Evolutionary conservation across 2,888 invertebrate species (phyloP).

Genomic region (Ophion obscuratus): DNA sequence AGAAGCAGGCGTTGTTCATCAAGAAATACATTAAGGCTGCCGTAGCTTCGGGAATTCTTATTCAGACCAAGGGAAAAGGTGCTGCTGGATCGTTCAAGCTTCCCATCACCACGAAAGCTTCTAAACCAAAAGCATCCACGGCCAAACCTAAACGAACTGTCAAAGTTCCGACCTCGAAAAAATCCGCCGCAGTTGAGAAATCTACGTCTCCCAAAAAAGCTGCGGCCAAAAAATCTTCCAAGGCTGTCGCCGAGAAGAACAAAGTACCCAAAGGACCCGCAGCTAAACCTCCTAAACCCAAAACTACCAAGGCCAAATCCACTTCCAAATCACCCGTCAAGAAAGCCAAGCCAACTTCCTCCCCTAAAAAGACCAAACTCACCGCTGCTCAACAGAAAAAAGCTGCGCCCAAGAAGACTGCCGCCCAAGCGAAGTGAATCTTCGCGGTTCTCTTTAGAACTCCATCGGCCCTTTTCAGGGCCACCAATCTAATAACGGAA

Average conservation of each 20-base stretch:
- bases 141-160: conserved; percentile 67
- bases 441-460: conserved; percentile 22
- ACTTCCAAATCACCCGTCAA: conserved; percentile 51
- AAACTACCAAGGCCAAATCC: conserved; percentile 60
- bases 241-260: conserved; percentile 19
- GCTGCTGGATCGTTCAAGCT: conserved; percentile 84
- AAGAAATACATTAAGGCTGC: conserved; percentile 86
- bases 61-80: conserved; percentile 85
- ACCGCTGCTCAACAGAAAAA: conserved; percentile 45
- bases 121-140: neutral
- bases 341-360: too few relatives aligned
- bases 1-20: conserved; percentile 86
- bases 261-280: conserved; percentile 58
- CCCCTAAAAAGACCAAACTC: conserved; percentile 74
- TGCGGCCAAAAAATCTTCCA: conserved; percentile 63
- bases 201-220: conserved; percentile 70
- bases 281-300: conserved; percentile 65
- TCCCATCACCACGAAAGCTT: conserved; percentile 70
- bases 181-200: conserved; percentile 59
- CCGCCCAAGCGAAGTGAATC: conserved; percentile 37
- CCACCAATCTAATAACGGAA: conserved; percentile 34
- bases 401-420: conserved; percentile 38
- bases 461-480: conserved; percentile 62
- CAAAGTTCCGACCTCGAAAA: conserved; percentile 62
- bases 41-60: conserved; percentile 84